These are phyloP conservation scores for Elaphurus davidianus DNA, from an alignment of 2,113 vertebrate genomes.

Conservation along the genomic window DNA sequence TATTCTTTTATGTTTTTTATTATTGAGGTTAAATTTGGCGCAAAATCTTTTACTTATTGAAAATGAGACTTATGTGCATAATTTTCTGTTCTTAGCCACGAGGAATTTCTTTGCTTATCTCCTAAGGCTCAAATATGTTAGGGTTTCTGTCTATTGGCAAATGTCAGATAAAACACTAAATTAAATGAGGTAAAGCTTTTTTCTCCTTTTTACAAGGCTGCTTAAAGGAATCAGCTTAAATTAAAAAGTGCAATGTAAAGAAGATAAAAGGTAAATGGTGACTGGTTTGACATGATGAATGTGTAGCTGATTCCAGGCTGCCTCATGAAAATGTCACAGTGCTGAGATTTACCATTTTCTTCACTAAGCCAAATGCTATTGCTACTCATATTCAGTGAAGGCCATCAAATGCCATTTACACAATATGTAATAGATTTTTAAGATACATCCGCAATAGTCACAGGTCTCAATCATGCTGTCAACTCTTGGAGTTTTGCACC, in stretches of 20 bases:
- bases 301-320: no score
- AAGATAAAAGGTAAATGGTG: background rate
- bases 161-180: constrained; percentile 13
- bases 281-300: background rate
- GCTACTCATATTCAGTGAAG: background rate
- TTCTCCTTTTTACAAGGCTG: background rate
- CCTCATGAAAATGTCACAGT: background rate
- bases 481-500: background rate
- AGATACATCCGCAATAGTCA: background rate
- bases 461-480: background rate
- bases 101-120: background rate
- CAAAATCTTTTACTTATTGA: background rate
- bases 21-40: background rate
- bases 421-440: background rate
- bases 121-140: background rate
- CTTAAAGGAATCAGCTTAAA: background rate
- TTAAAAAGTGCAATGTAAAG: background rate
- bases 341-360: background rate
- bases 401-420: background rate
- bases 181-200: background rate
- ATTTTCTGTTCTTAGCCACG: background rate
- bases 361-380: background rate
- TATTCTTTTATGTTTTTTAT: background rate
- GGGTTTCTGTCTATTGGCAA: background rate
- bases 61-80: background rate